phyloP scores from a whole-genome alignment of 2,888 invertebrate species.

The Keiferia lycopersicella region DNA sequence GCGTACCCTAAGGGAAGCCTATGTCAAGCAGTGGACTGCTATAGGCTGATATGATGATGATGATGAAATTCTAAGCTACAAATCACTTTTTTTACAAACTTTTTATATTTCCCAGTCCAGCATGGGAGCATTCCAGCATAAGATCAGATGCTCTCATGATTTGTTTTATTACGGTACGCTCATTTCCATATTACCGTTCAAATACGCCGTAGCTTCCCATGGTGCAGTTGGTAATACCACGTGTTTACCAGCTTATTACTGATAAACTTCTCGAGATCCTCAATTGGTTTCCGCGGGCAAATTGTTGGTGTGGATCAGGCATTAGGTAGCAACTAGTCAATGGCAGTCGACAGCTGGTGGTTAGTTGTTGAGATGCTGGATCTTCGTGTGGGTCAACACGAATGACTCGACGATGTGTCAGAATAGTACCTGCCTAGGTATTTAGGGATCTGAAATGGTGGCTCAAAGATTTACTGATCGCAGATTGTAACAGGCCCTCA shows the following conservation, averaged over 20 bases:
- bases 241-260: slow-evolving; percentile 15
- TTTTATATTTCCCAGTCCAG: no score
- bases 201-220: background rate
- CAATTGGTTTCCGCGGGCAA: slow-evolving; percentile 15
- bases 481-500: no score
- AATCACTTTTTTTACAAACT: no score
- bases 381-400: no score
- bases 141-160: background rate
- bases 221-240: background rate
- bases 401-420: no score
- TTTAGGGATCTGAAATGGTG: no score
- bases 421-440: no score
- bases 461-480: no score
- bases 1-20: no score
- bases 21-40: no score
- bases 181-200: slow-evolving; percentile 10
- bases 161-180: slow-evolving; percentile 1
- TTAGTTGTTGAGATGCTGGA: slow-evolving; percentile 38
- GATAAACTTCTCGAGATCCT: slow-evolving; percentile 20
- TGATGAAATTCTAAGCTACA: no score
- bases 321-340: background rate
- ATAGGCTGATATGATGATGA: no score
- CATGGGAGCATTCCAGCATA: background rate
- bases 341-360: slow-evolving; percentile 14
- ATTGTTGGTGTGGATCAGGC: slow-evolving; percentile 18